Conservation (phyloP, 37 sponge, comb jelly and placozoan genomes). For the Oopsacas minuta region DNA sequence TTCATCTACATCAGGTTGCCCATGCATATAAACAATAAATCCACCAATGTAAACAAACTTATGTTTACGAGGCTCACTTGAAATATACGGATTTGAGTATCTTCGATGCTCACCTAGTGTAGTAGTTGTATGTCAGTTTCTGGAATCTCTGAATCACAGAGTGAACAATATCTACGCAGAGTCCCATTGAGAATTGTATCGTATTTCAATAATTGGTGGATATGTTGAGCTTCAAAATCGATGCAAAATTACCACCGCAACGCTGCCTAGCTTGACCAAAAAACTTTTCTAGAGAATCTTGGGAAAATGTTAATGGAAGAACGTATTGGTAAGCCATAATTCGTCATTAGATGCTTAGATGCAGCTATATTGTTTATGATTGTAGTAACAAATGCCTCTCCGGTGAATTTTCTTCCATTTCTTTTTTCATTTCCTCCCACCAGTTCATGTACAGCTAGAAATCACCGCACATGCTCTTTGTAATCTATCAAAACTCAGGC, state of each 20-base stretch:
- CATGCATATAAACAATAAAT: neutral
- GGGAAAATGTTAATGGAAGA: neutral
- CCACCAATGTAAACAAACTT: neutral
- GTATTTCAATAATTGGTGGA: neutral
- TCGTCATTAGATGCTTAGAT: neutral
- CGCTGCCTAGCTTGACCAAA: constrained; percentile 14
- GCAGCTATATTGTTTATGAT: neutral
- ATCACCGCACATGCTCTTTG: no score
- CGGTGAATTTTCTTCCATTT: no score
- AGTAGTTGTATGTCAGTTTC: neutral
- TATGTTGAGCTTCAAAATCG: neutral
- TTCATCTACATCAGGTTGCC: neutral
- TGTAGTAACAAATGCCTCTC: no score
- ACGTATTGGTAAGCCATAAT: neutral
- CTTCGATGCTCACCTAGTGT: neutral
- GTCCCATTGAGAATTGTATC: neutral
- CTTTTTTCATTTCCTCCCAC: no score
- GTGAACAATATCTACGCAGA: neutral
- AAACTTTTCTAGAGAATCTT: constrained; percentile 19
- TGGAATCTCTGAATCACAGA: neutral
- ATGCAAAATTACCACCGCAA: neutral
- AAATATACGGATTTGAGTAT: neutral
- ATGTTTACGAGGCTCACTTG: neutral
- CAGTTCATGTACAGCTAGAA: no score
- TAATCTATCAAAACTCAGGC: no score